Percentiles rank a stretch among this genome's conserved stretches.
Conservation (phyloP, 2,888 invertebrate genomes). For the Phyto melanocephala region DNA sequence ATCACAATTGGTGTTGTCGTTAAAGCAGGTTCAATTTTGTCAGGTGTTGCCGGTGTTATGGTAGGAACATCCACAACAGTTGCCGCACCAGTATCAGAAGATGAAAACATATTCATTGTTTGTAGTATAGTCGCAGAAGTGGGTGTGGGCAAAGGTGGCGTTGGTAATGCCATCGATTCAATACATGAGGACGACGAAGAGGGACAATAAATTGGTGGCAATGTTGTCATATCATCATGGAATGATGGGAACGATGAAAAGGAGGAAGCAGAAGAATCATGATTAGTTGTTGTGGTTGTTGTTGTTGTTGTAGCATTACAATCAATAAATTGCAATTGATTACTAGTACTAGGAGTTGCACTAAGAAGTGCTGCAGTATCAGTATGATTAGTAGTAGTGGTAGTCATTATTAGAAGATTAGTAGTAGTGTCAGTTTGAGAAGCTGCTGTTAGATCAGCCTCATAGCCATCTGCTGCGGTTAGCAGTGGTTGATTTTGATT, state of each 20-base stretch:
- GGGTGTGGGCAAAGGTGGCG: constrained; percentile 67
- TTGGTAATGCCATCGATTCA: constrained; percentile 67
- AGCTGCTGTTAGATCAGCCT: constrained; percentile 56
- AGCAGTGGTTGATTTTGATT: constrained; percentile 54
- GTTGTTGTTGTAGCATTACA: constrained; percentile 74
- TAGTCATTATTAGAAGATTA: constrained; percentile 60
- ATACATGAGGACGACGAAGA: constrained; percentile 71
- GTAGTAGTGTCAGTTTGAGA: constrained; percentile 62
- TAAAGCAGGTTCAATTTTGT: constrained; percentile 66
- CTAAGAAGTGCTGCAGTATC: constrained; percentile 68
- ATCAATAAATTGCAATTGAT: constrained; percentile 74
- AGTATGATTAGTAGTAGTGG: constrained; percentile 67
- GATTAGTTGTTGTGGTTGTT: constrained; percentile 71
- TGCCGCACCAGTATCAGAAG: constrained; percentile 1
- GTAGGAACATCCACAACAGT: constrained; percentile 55
- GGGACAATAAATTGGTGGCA: constrained; percentile 75
- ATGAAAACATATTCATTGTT: constrained; percentile 16
- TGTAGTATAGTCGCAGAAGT: constrained; percentile 65
- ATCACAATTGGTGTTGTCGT: constrained; percentile 37
- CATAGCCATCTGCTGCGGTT: constrained; percentile 61
- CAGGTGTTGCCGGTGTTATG: constrained; percentile 74
- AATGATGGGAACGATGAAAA: constrained; percentile 79
- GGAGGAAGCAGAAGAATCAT: constrained; percentile 79
- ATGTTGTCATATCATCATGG: constrained; percentile 72
- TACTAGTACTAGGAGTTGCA: constrained; percentile 72